A percentile compares a stretch with the other conserved stretches of the same genome.
Conservation (phyloP, 2,113 vertebrate genomes). For the Apus apus region DNA sequence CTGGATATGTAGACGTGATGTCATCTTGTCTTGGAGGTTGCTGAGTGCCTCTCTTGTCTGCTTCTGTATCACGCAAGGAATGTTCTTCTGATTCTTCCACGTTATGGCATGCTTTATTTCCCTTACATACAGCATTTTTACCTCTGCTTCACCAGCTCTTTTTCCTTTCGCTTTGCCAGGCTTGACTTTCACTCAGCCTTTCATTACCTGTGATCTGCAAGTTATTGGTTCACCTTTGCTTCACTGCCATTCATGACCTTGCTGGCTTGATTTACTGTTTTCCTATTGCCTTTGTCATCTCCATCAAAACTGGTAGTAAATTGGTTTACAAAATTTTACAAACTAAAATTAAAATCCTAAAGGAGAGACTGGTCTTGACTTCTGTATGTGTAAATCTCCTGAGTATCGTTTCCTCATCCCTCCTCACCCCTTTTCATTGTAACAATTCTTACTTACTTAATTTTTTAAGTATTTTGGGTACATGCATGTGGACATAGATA, state of each 20-base stretch:
- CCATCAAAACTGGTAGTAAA: neutral
- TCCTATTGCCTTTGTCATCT: neutral
- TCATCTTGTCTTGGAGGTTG: neutral
- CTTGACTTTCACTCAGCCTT: neutral
- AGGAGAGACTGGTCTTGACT: neutral
- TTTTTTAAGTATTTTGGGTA: neutral
- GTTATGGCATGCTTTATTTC: neutral
- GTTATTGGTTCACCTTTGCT: neutral
- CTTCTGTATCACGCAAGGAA: neutral
- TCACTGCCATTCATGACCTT: neutral
- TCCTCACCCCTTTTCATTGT: fast-evolving
- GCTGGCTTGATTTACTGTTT: neutral
- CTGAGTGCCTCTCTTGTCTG: neutral
- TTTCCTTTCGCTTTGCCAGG: neutral
- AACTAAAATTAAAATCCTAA: neutral
- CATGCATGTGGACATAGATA: neutral
- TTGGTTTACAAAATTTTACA: neutral
- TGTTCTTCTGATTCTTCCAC: neutral
- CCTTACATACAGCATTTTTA: neutral
- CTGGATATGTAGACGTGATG: neutral
- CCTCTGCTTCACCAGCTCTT: neutral
- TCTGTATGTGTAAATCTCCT: neutral
- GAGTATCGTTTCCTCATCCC: neutral
- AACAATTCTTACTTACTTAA: neutral
- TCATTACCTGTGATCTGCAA: neutral